These are phyloP conservation scores for Siniperca undulata DNA, from an alignment of 2,797 vertebrate genomes.

Conservation along the genomic window DNA sequence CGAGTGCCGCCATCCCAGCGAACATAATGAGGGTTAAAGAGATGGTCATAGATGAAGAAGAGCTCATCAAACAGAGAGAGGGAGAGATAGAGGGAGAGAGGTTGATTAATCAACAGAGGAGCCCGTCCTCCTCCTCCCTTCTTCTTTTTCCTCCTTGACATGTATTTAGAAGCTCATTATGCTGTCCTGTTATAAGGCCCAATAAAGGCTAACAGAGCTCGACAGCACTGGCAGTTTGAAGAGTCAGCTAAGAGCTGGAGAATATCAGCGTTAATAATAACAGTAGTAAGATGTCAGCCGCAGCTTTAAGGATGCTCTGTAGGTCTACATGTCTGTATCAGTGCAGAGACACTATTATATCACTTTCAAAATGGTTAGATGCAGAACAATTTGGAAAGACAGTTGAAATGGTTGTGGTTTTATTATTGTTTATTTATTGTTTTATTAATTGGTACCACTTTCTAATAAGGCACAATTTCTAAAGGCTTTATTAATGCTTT, in stretches of 20 bases:
- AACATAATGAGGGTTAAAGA: conserved; percentile 85
- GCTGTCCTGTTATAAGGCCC: conserved; percentile 72
- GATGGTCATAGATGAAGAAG: conserved; percentile 78
- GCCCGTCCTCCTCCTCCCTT: conserved; percentile 3
- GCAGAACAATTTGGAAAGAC: background rate
- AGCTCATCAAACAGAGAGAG: conserved; percentile 81
- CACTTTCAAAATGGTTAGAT: background rate
- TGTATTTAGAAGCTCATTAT: conserved; percentile 84
- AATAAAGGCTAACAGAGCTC: conserved; percentile 82
- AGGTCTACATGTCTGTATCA: conserved; percentile 4
- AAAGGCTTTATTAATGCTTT: background rate
- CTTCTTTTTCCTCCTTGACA: conserved; percentile 62
- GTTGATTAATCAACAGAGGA: conserved; percentile 83
- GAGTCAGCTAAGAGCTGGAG: conserved; percentile 66
- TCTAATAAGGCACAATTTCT: background rate
- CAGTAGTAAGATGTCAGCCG: conserved; percentile 45
- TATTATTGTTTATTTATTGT: background rate
- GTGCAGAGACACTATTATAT: background rate
- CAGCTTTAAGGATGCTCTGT: conserved; percentile 5
- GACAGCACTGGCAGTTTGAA: conserved; percentile 73
- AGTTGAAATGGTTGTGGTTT: background rate
- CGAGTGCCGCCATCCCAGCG: conserved; percentile 48
- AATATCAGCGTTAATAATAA: conserved; percentile 56
- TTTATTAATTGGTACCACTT: background rate
- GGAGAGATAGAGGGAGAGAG: conserved; percentile 56